These are phyloP conservation scores for Diglossa cyanea DNA, from an alignment of 2,797 vertebrate species.

Conservation along the genomic window DNA sequence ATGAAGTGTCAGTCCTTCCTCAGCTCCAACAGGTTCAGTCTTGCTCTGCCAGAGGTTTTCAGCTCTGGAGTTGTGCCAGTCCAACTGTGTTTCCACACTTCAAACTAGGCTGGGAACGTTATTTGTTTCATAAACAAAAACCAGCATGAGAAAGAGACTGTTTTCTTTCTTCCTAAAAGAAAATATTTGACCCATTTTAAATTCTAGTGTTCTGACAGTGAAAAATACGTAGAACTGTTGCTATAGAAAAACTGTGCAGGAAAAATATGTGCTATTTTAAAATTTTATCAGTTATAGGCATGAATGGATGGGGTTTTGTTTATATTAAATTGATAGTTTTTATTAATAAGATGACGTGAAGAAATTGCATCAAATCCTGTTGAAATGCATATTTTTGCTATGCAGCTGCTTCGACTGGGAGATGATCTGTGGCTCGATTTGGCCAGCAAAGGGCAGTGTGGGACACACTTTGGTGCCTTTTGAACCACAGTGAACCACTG, in stretches of 20 bases:
- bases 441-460: conserved; percentile 23
- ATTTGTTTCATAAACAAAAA: not conserved
- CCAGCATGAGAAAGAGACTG: not conserved
- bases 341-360: not conserved
- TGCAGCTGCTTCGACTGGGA: not conserved
- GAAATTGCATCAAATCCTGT: not conserved
- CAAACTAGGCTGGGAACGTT: not conserved
- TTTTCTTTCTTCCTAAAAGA: not conserved
- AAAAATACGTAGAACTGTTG: not conserved
- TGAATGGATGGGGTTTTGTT: not conserved
- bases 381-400: not conserved
- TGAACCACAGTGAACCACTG: not conserved
- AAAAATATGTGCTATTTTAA: not conserved
- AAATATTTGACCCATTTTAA: not conserved
- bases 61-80: not conserved
- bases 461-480: not conserved
- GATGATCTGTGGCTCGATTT: not conserved
- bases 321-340: not conserved
- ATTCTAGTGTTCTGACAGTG: not conserved
- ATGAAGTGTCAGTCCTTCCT: not conserved
- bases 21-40: not conserved
- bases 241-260: not conserved
- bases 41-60: not conserved
- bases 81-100: not conserved
- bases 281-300: not conserved